Evolutionary conservation across 53 echinoderm and acorn worm genomes (phyloP), one percentile per base, ranked within the genome.

Genomic region (Apostichopus leukothele): DNA sequence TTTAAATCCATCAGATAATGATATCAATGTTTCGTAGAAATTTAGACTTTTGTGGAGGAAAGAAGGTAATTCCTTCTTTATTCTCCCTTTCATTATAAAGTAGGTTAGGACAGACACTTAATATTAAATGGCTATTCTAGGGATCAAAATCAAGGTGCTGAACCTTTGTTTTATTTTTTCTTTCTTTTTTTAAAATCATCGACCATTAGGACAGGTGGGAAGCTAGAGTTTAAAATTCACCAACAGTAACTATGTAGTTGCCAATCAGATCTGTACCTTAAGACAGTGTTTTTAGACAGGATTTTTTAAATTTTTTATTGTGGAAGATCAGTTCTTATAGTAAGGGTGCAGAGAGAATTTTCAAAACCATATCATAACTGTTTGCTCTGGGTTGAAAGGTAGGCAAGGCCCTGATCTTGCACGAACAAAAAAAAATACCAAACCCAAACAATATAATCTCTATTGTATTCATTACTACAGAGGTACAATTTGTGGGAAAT

Each of bases 201-300:
- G 71, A 71, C 71, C 71, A 71, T 71, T 19, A 39, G 39, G 20
- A 16, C 71, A n/a, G 71, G 71, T 19, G 20, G 18, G 18, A 71
- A 3, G 13, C 18, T 71, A 19, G 57, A 4, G 10, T 7, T 57
- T 5, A 57, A 57, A 57, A 57, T 9, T 71, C 71, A 71, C 20
- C 71, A 81, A 81, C 81, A 81, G 81, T 81, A 54, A 81, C 81
- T 81, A 81, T 54, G 55, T 54, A 59, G 81, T 81, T 81, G 57
- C 55, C 81, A 54, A 81, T 60, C 55, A 54, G 54, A 81, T 57
- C 54, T 54, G 55, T 81, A 81, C 54, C 81, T 21, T 54, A 54
- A 52, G 54, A 81, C 53, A 57, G 10, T 57, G 57, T 57, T 57
- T 57, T 57, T 57, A 10, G 39, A 39, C 39, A 39, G 39, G 39